A percentile compares a stretch with the other conserved stretches of the same genome.
These are phyloP conservation scores for Gerris lacustris DNA, from an alignment of 2,888 invertebrate species.

Conservation along the genomic window DNA sequence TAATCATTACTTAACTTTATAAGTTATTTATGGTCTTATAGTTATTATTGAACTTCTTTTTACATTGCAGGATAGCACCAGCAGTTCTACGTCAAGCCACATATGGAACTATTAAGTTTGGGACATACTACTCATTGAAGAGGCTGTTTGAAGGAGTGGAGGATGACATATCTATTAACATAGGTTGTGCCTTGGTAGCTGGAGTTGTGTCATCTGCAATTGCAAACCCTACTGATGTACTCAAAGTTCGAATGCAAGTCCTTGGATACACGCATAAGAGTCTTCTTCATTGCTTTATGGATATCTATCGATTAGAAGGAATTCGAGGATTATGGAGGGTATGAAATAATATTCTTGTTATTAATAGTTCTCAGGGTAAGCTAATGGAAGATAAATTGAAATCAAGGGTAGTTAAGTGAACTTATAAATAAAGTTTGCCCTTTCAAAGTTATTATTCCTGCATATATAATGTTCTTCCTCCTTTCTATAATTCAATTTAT, in stretches of 20 bases:
- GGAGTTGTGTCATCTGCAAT: constrained; percentile 89
- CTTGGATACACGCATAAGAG: constrained; percentile 40
- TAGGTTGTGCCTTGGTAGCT: constrained; percentile 69
- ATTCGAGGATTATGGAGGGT: constrained; percentile 75
- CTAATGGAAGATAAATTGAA: too few species aligned
- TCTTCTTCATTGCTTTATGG: constrained; percentile 64
- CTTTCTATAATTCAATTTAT: too few species aligned
- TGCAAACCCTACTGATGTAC: constrained; percentile 90
- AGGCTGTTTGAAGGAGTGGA: constrained; percentile 45
- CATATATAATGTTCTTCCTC: too few species aligned
- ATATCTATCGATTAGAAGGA: constrained; percentile 75
- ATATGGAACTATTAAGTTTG: constrained; percentile 93
- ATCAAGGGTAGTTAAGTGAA: too few species aligned
- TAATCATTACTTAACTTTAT: too few species aligned
- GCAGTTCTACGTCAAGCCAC: constrained; percentile 86
- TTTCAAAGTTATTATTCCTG: too few species aligned
- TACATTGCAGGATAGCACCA: constrained; percentile 39
- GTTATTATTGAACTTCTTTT: too few species aligned
- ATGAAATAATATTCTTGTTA: constrained; percentile 30
- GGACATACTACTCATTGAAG: constrained; percentile 78
- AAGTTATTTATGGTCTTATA: too few species aligned
- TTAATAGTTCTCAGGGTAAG: too few species aligned
- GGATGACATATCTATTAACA: constrained; percentile 52
- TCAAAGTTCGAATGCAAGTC: constrained; percentile 87
- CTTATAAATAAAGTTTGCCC: too few species aligned